These are phyloP conservation scores for Selenia dentaria DNA, from an alignment of 2,888 invertebrate species.

Conservation along the genomic window DNA sequence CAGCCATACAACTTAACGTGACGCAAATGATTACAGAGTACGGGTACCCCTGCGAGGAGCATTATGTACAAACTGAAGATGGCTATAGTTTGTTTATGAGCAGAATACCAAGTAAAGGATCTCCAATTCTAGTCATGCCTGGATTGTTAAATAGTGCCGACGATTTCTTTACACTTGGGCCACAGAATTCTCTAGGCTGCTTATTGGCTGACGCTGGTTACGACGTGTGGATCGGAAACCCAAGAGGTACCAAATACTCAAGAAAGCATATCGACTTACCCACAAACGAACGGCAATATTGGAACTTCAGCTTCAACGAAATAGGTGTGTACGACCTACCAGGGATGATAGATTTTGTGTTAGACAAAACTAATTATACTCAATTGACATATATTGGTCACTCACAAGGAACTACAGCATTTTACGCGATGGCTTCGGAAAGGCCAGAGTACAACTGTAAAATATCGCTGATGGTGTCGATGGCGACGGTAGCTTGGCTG, in stretches of 20 bases:
- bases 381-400: slow-evolving; percentile 89
- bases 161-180: slow-evolving; percentile 87
- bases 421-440: slow-evolving; percentile 85
- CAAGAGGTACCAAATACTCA: slow-evolving; percentile 88
- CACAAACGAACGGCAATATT: slow-evolving; percentile 62
- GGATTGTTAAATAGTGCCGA: slow-evolving; percentile 89
- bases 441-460: slow-evolving; percentile 85
- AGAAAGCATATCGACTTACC: slow-evolving; percentile 64
- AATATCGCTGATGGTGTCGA: slow-evolving; percentile 80
- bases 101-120: slow-evolving; percentile 31
- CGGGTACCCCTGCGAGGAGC: slow-evolving; percentile 9
- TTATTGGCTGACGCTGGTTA: slow-evolving; percentile 84
- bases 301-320: slow-evolving; percentile 90
- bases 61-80: slow-evolving; percentile 33
- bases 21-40: slow-evolving; percentile 27
- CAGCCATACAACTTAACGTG: slow-evolving; percentile 10
- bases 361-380: slow-evolving; percentile 73
- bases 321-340: slow-evolving; percentile 90
- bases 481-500: slow-evolving; percentile 86
- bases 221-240: slow-evolving; percentile 91
- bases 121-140: slow-evolving; percentile 87
- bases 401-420: slow-evolving; percentile 88
- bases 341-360: slow-evolving; percentile 88
- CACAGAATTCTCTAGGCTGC: slow-evolving; percentile 80
- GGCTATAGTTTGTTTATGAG: slow-evolving; percentile 36